Base-by-base conservation (phyloP, 2,797 vertebrate genomes). In the Sylvia borin region DNA sequence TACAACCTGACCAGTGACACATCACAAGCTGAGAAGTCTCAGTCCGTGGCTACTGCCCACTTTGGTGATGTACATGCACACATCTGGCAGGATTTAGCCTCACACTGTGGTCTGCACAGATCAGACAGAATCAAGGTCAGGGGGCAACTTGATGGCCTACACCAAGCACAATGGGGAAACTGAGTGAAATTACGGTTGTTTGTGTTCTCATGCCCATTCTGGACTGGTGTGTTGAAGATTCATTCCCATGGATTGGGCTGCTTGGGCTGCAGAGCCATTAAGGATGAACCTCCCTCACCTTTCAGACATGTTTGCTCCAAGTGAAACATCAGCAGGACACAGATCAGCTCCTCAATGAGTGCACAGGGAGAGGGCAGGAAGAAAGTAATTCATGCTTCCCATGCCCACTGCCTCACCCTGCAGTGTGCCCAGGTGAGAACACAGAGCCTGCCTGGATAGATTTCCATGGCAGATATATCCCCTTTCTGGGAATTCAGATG, bases 211-310 rank as follows among this genome's bases (percentile, higher is more conserved):
- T 1, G 3, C 15, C 50, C 1, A 1, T 40, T 77, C 47, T 8
- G 3, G 31, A 53, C 8, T 1, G 1, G 22, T 17, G 32, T 61
- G 50, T 21, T 6, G 1, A 27, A 12, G 17, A 5, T 66, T 74
- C 26, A 20, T 26, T 55, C 13, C 54, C 38, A 53, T 0, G 7
- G 14, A 29, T 1, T 17, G 43, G 29, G 67, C 24, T 79, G 71
- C 72, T 66, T 25, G 29, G 45, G 61, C 19, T 67, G 60, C 90
- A 77, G 66, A 81, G 45, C 7, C 16, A 5, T 9, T 32, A 38
- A 51, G 25, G 26, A 40, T 21, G 45, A 76, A 64, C 8, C 14
- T 16, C 29, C 48, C 43, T 47, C 60, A 36, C 29, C 16, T 29
- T 74, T 57, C 76, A 77, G 36, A 72, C 4, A 2, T 5, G 6